Conservation (phyloP, 2,113 vertebrate species). For the Vulpes vulpes region DNA sequence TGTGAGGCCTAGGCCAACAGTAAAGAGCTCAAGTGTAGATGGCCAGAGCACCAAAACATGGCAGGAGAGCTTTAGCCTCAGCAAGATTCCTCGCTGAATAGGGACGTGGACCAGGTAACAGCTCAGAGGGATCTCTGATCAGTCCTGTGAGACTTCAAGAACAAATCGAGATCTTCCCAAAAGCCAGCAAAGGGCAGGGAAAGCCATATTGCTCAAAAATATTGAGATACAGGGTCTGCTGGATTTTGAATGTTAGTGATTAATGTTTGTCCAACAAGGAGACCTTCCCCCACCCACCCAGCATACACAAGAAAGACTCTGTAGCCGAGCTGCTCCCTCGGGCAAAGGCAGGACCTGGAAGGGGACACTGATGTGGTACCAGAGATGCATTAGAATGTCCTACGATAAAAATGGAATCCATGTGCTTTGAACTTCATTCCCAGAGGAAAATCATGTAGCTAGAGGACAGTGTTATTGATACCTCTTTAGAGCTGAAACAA, state of each 20-base stretch:
- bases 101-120: neutral
- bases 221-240: neutral
- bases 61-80: neutral
- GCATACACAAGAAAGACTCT: neutral
- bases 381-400: neutral
- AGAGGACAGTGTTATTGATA: neutral
- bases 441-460: neutral
- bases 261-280: neutral
- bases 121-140: neutral
- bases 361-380: neutral
- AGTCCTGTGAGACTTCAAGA: neutral
- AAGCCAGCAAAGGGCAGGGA: neutral
- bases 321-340: neutral
- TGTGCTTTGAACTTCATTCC: conserved; percentile 2
- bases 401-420: neutral
- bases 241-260: neutral
- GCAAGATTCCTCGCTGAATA: neutral
- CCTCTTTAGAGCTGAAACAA: neutral
- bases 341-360: neutral
- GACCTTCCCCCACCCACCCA: too few relatives aligned
- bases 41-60: neutral
- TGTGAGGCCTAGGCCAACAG: neutral
- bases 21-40: neutral
- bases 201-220: conserved; percentile 19
- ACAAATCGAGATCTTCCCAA: conserved; percentile 11